These are phyloP conservation scores for Conus canariensis DNA, from an alignment of 2,888 invertebrate species.

Conservation along the genomic window DNA sequence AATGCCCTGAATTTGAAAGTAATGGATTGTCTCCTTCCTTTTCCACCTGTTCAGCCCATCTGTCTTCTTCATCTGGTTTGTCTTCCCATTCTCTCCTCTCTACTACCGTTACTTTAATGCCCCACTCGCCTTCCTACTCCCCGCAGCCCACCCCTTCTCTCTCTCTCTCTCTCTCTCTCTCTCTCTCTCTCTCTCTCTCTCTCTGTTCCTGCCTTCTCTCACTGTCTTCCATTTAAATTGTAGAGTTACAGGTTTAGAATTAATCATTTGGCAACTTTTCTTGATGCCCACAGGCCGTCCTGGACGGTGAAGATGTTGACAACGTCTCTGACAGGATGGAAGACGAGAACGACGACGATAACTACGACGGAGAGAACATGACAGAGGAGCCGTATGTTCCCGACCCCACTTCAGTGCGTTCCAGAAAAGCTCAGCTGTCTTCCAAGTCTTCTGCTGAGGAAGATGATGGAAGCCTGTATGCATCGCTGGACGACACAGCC, in stretches of 20 bases:
- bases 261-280: no score
- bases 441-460: background rate
- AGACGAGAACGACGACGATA: background rate
- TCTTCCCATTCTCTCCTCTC: no score
- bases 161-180: constrained; percentile 15
- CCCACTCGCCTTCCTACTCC: no score
- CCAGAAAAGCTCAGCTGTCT: no score
- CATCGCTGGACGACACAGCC: background rate
- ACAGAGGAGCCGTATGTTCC: background rate
- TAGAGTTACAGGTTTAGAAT: background rate
- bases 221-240: background rate
- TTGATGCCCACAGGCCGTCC: background rate
- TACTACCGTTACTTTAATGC: no score
- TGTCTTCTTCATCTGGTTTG: no score
- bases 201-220: background rate
- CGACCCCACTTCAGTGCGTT: background rate
- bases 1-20: no score
- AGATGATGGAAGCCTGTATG: background rate
- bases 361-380: background rate
- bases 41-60: no score
- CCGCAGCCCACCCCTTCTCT: background rate
- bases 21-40: no score
- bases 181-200: constrained; percentile 18
- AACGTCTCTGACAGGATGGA: background rate
- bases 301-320: background rate